A percentile compares a stretch with the other conserved stretches of the same genome.
phyloP scores from a whole-genome alignment of 2,888 invertebrate genomes.

The Plebejus anna region DNA sequence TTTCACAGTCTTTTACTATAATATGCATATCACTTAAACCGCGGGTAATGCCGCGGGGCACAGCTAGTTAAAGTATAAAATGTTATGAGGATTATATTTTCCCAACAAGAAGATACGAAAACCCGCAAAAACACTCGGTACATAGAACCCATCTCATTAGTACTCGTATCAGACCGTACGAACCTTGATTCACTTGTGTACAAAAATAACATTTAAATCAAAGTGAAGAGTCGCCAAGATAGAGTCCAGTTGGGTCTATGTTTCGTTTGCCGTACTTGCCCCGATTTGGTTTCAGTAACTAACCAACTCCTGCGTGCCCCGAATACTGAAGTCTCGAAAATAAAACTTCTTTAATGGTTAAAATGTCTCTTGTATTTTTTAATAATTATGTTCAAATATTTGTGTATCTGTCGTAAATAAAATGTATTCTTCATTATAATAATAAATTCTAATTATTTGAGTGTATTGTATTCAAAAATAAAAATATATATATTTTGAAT shows the following conservation, averaged over 20 bases:
- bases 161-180: constrained; percentile 20
- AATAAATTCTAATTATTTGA: no score
- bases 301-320: constrained; percentile 62
- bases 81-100: no score
- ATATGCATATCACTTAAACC: no score
- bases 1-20: no score
- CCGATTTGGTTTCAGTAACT: constrained; percentile 68
- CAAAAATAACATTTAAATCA: constrained; percentile 66
- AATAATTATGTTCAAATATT: not conserved
- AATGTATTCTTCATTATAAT: not conserved
- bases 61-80: no score
- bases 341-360: not conserved
- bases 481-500: no score
- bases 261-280: constrained; percentile 65
- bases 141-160: not conserved
- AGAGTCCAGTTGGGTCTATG: constrained; percentile 49
- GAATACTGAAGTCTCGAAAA: constrained; percentile 46
- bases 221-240: constrained; percentile 64
- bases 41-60: no score
- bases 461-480: no score
- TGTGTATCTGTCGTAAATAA: not conserved
- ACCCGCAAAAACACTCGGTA: not conserved
- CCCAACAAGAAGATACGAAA: no score
- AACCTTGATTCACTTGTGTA: constrained; percentile 38
- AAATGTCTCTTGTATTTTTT: not conserved